Percentiles rank a stretch among this genome's conserved stretches.
Conservation (phyloP, 53 echinoderm and acorn worm genomes). For the Crossaster papposus region DNA sequence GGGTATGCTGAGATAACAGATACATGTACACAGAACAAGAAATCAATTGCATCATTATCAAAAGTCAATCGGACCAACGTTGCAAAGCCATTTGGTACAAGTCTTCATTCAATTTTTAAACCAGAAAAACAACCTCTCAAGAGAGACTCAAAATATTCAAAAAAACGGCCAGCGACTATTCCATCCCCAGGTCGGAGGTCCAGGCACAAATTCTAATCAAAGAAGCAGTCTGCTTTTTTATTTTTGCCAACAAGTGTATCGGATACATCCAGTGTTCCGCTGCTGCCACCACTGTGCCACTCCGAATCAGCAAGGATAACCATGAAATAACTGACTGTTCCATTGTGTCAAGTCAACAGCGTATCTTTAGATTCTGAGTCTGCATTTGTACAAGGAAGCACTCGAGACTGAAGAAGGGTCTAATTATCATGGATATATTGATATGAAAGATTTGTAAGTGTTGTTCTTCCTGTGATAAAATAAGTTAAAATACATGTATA, state of each 20-base stretch:
- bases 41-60: neutral
- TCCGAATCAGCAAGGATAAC: neutral
- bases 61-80: neutral
- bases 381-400: neutral
- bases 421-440: slow-evolving; percentile 30
- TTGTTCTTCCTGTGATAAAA: too few species aligned
- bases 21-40: slow-evolving; percentile 9
- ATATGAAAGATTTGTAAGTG: slow-evolving; percentile 68
- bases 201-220: neutral
- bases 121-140: neutral
- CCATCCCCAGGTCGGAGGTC: neutral
- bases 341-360: too few species aligned
- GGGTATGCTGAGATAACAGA: neutral
- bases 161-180: neutral
- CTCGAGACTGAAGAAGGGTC: too few species aligned
- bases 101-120: neutral
- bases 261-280: neutral
- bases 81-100: too few species aligned
- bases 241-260: neutral
- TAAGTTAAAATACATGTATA: slow-evolving; percentile 25
- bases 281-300: neutral
- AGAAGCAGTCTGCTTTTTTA: neutral
- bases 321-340: too few species aligned
- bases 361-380: too few species aligned
- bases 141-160: neutral